Evolutionary conservation across 1,140 invertebrate species (phyloP), one percentile per base, ranked within the genome.

Genomic region (Pachyrhynchus sulphureomaculatus): DNA sequence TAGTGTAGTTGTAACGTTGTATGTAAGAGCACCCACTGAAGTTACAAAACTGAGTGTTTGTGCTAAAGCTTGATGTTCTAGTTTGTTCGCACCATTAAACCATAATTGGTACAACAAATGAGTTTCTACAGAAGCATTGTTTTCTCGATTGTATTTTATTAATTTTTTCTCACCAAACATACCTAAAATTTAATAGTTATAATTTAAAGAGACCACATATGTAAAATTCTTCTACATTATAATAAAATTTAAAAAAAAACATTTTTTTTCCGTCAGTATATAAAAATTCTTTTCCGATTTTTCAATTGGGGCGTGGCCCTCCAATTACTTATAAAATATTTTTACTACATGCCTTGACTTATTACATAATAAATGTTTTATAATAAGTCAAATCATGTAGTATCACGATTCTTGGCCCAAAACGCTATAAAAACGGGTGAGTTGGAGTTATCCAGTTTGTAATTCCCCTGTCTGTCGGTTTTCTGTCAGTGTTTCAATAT

Each of bases 61-160:
- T n/a, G 32, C 17, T 34, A 18, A 17, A 51, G 34, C 3, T 2
- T 15, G 15, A 10, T 8, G 15, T 2, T 36, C 6, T 8, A 51
- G 6, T n/a, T 51, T 26, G 26, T 32, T 20, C 6, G 5, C n/a
- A 15, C 29, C 13, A 23, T 51, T 34, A 15, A 51, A 33, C 3
- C 26, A 32, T 9, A 51, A 34, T 18, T 51, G 48, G 6, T 33
- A 51, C 48, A 51, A 33, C 12, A 51, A 32, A 34, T 51, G 48
- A 10, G 48, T 15, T 32, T 51, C 48, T 12, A 51, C 6, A 1
- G 48, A 15, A 6, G 12, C 15, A 51, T 51, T 51, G 48, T n/a
- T n/a, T 2, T 10, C 5, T 20, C 6, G 13, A 20, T 51, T 51
- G 26, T 51, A n/a, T 5, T 32, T 13, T 15, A 15, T 12, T 15